Base-by-base conservation (phyloP, 1,140 invertebrate species). In the Radopholus similis region DNA sequence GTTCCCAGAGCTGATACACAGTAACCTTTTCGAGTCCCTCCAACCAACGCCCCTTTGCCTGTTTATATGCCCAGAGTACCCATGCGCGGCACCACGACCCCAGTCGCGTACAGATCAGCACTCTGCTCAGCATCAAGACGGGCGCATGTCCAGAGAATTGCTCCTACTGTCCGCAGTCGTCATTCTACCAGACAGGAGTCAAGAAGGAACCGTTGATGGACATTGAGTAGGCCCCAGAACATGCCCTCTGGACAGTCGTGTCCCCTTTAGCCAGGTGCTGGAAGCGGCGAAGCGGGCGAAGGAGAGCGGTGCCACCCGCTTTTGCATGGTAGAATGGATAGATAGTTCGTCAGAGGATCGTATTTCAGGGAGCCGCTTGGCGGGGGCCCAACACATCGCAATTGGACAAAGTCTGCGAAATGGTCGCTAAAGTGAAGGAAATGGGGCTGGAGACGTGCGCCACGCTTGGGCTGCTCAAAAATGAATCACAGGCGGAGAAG, bases 321-420 rank as follows among this genome's bases (percentile, higher is more conserved):
- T 62, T 62, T 62, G 58, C n/a, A 62, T 62, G 58, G 58, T 62
- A 47, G 28, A 44, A 59, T 23, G 28, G 11, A 8, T 15, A 35
- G 26, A 6, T 59, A 37, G 9, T 38, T 18, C 28, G 42, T 1
- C 9, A n/a, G n/a, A 18, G 11, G 18, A 3, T 30, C 9, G 38
- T 38, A 35, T 44, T 44, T 37, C 6, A 60, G 57, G 57, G 57
- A 5, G 57, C 57, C 3, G 57, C 57, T 13, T 60, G 57, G 57
- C n/a, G 58, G 26, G 58, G 58, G 3, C 58, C 58, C 15, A 62
- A 62, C 11, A 40, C 38, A 11, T 34, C 21, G 11, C 35, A 47
- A 21, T 62, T 62, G 47, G 58, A 62, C 28, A 62, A n/a, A 62
- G 38, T 62, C 18, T 62, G 58, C 47, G 58, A 62, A 62, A 62